phyloP scores from a whole-genome alignment of 2,888 invertebrate genomes.

The Cylindroiulus punctatus region DNA sequence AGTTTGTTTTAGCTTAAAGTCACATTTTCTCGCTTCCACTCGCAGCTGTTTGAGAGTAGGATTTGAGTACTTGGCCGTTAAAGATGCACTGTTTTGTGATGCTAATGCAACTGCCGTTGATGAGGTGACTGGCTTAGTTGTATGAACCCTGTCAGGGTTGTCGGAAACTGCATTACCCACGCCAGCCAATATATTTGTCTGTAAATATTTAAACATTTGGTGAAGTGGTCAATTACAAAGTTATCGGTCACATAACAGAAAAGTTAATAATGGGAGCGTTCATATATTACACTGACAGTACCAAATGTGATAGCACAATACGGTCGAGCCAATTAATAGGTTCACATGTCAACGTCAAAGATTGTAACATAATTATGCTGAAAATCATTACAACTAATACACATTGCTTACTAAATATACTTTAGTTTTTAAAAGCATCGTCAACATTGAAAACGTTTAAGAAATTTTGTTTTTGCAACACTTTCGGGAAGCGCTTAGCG shows the following conservation, averaged over 20 bases:
- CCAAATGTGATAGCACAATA: background rate
- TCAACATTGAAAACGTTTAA: background rate
- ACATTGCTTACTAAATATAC: background rate
- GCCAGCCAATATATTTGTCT: background rate
- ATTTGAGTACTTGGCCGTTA: background rate
- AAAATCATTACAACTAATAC: background rate
- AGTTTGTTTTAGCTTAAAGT: background rate
- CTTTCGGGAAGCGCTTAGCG: too few relatives aligned
- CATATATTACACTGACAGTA: background rate
- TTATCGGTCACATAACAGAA: background rate
- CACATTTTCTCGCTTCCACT: slow-evolving; percentile 30
- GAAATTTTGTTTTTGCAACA: background rate
- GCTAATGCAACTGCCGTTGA: background rate
- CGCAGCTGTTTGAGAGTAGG: background rate
- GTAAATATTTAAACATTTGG: background rate
- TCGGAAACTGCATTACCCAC: background rate
- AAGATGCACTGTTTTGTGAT: background rate
- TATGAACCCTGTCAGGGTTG: background rate
- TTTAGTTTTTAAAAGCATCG: too few relatives aligned
- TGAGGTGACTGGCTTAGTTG: background rate
- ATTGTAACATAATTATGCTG: background rate
- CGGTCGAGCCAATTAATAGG: background rate
- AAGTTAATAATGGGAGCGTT: slow-evolving; percentile 1
- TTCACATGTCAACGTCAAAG: background rate
- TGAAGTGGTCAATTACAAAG: background rate